Evolutionary conservation across 1,140 invertebrate genomes (phyloP), one percentile per base, ranked within the genome.

Genomic region (Leguminivora glycinivorella): DNA sequence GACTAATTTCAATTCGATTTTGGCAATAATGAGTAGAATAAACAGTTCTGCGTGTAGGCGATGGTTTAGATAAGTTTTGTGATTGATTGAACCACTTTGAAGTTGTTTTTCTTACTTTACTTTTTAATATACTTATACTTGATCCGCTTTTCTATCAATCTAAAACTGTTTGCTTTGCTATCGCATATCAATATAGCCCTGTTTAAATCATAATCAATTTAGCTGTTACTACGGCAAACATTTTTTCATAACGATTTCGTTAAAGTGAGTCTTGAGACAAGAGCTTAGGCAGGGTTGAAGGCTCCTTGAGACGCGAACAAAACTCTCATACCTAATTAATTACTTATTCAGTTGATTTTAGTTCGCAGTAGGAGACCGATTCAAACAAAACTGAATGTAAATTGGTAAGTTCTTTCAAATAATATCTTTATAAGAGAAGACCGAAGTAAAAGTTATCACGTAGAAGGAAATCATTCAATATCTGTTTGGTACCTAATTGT

Each of bases 1-100:
- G 75, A 72, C 56, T 66, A 69, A 67, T 73, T 77, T 76, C 71
- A 74, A 73, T 80, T 79, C 66, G 52, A 34, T 67, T 73, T 66
- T 68, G 43, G 71, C n/a, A 52, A 52, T 52, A 52, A 52, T 52
- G 17, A 43, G 24, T 24, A 34, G 67, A 73, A 63, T 72, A 31
- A 26, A 38, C 67, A 56, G 43, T 52, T 47, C 73, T 14, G 25
- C 12, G 26, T 7, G 58, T 63, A 31, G 58, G 58, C 58, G 26
- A 31, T 63, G n/a, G 24, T 29, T 12, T 26, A 31, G 58, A 58
- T 63, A 63, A 63, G 25, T n/a, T 29, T 14, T 26, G 56, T 58
- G 56, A 58, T 58, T 58, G 56, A 29, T 58, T 52, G 47, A 22
- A 52, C 19, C 2, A 52, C 10, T 52, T 22, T 52, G 1, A 22